phyloP scores from a whole-genome alignment of 2,113 vertebrate species.

The Aegotheles bennettii region DNA sequence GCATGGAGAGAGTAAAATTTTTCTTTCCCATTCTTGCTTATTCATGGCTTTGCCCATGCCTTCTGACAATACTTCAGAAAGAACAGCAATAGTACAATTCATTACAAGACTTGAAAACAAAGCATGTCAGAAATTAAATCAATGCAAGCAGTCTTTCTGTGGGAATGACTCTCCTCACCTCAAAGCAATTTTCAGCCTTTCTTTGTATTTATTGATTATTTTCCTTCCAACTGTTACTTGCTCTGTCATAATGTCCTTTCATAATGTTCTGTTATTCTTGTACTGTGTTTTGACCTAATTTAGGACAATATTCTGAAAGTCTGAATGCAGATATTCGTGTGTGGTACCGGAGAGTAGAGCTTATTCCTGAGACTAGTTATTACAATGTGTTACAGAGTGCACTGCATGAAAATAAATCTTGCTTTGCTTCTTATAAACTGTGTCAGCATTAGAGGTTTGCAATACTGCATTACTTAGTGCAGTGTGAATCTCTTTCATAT shows the following conservation, averaged over 20 bases:
- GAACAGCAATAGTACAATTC: background rate
- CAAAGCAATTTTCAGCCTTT: conserved; percentile 28
- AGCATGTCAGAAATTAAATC: conserved; percentile 31
- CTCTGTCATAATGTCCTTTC: too few species aligned
- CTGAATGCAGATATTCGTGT: background rate
- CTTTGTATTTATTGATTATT: conserved; percentile 24
- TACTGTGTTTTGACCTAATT: background rate
- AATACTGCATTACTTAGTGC: background rate
- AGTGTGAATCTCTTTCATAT: background rate
- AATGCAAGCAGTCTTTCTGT: conserved; percentile 20
- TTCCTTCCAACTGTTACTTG: background rate
- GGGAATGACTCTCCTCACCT: background rate
- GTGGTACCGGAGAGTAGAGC: background rate
- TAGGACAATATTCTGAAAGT: background rate
- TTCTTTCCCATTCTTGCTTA: conserved; percentile 9
- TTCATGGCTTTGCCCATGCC: background rate
- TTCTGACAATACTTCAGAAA: background rate
- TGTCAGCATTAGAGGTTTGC: background rate
- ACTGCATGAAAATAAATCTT: background rate
- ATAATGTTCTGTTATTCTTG: background rate
- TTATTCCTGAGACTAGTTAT: background rate
- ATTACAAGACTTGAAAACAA: conserved; percentile 24
- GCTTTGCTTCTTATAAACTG: background rate
- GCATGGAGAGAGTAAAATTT: background rate
- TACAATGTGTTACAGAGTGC: background rate